Evolutionary conservation across 2,113 vertebrate genomes (phyloP).

Genomic region (Cairina moschata): DNA sequence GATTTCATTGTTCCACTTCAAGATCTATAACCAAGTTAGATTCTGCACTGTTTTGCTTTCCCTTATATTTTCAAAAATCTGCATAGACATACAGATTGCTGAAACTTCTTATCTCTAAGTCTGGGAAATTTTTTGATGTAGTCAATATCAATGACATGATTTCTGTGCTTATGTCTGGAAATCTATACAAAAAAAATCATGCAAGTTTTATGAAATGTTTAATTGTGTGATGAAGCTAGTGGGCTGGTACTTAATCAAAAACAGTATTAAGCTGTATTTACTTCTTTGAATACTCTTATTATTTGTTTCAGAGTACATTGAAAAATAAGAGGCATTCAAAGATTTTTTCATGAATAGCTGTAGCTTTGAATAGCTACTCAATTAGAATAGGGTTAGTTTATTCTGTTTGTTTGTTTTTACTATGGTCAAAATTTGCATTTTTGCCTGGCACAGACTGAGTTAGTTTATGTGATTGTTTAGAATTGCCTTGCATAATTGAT

Average conservation of each 20-base stretch:
- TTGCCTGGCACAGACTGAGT: neutral
- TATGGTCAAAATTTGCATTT: neutral
- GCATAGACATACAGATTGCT: neutral
- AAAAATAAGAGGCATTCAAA: neutral
- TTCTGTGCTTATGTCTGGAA: neutral
- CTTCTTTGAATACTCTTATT: neutral
- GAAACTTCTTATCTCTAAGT: neutral
- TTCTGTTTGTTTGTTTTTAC: neutral
- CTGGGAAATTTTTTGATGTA: neutral
- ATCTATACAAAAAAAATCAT: neutral
- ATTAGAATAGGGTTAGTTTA: neutral
- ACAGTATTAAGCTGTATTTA: neutral
- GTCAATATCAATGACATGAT: neutral
- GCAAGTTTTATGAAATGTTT: neutral
- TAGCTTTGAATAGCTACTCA: neutral
- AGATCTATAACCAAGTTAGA: neutral
- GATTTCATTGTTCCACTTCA: neutral
- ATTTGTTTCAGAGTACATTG: neutral
- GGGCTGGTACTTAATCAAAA: neutral
- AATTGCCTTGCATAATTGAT: neutral
- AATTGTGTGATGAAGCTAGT: neutral
- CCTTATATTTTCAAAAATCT: neutral
- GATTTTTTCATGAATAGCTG: neutral
- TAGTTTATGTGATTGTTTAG: neutral
- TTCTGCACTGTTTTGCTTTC: neutral